phyloP scores from a whole-genome alignment of 2,888 invertebrate species.

The Drosophila neoperkinsi region DNA sequence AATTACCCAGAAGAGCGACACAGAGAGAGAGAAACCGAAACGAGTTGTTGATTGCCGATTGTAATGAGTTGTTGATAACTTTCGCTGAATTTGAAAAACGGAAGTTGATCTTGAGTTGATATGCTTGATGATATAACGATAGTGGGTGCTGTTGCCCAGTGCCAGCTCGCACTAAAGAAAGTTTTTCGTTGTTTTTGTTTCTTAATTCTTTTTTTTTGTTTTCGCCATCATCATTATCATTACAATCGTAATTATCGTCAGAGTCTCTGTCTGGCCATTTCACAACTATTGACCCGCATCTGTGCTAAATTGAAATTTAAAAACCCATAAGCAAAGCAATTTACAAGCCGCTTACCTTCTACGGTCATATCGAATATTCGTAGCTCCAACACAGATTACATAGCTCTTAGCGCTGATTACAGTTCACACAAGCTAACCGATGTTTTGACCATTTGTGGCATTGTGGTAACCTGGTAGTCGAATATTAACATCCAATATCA shows the following conservation, averaged over 20 bases:
- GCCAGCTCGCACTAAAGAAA: constrained; percentile 49
- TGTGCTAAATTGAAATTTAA: constrained; percentile 66
- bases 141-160: constrained; percentile 61
- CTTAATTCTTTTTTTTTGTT: not conserved
- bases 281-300: constrained; percentile 35
- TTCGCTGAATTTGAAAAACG: constrained; percentile 54
- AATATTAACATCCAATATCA: constrained; percentile 22
- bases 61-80: constrained; percentile 72
- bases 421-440: constrained; percentile 22
- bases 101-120: constrained; percentile 54
- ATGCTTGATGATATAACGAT: constrained; percentile 64
- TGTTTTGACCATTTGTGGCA: constrained; percentile 45
- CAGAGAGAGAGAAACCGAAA: constrained; percentile 16
- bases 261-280: constrained; percentile 11
- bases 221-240: constrained; percentile 39
- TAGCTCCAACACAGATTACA: constrained; percentile 31
- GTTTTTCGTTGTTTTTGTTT: constrained; percentile 36
- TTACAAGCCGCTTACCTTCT: constrained; percentile 51
- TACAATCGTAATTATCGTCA: constrained; percentile 48
- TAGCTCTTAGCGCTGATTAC: constrained; percentile 35
- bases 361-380: constrained; percentile 43
- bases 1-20: constrained; percentile 54
- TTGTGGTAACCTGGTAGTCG: constrained; percentile 25
- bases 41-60: constrained; percentile 39
- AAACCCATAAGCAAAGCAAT: constrained; percentile 48